Conservation (phyloP, 2,113 vertebrate genomes). For the Nerophis ophidion region DNA sequence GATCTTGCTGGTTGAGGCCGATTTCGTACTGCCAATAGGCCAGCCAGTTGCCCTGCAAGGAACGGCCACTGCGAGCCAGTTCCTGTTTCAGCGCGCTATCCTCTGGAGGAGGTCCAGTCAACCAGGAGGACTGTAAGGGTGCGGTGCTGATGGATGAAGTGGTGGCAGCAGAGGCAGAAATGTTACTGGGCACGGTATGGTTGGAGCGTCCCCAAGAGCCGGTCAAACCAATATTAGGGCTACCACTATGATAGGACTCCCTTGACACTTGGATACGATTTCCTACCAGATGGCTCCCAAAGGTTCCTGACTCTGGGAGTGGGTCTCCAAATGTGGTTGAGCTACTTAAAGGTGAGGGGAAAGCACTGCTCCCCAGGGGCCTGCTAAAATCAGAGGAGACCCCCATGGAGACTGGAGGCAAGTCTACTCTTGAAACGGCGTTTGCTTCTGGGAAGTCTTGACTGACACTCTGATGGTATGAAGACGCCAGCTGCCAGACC, state of each 20-base stretch:
- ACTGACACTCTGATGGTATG: slow-evolving; percentile 80
- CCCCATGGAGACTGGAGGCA: slow-evolving; percentile 35
- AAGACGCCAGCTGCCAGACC: slow-evolving; percentile 81
- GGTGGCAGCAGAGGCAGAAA: slow-evolving; percentile 55
- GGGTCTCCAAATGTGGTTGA: slow-evolving; percentile 60
- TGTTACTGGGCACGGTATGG: slow-evolving; percentile 29
- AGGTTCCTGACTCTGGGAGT: slow-evolving; percentile 85
- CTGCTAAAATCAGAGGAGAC: slow-evolving; percentile 44
- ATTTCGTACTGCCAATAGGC: slow-evolving; percentile 99
- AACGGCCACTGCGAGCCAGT: slow-evolving; percentile 81
- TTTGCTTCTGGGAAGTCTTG: slow-evolving; percentile 58
- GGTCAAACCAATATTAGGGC: slow-evolving; percentile 42
- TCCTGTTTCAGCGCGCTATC: slow-evolving; percentile 85
- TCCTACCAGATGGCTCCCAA: slow-evolving; percentile 89
- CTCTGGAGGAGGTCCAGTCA: slow-evolving; percentile 58
- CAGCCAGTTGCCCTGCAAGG: slow-evolving; percentile 94
- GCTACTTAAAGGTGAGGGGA: slow-evolving; percentile 51
- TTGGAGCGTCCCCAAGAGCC: slow-evolving; percentile 64
- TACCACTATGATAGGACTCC: slow-evolving; percentile 61
- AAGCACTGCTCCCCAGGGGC: slow-evolving; percentile 51
- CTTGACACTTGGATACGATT: slow-evolving; percentile 90
- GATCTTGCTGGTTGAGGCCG: slow-evolving; percentile 88
- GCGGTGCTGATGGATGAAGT: slow-evolving; percentile 36
- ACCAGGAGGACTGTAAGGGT: slow-evolving; percentile 63
- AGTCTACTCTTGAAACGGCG: slow-evolving; percentile 43